Conservation (phyloP, 30 jellyfish, hydroid and myxozoan species). For the Mastigias papua region DNA sequence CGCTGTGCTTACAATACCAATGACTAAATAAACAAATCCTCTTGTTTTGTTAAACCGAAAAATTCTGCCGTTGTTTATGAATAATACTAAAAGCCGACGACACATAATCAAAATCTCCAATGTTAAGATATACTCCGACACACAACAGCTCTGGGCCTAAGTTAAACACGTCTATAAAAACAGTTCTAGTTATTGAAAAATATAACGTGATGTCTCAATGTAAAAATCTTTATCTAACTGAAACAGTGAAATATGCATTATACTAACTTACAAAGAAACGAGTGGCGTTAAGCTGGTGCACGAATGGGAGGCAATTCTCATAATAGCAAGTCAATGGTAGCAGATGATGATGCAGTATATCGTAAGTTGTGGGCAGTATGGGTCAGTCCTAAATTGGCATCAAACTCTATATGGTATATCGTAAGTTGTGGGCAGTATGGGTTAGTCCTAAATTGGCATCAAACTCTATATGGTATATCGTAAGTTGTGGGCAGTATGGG, state of each 20-base stretch:
- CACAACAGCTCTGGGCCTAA: conserved; percentile 71
- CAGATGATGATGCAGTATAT: neutral
- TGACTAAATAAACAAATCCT: conserved; percentile 38
- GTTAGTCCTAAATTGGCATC: neutral
- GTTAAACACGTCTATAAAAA: conserved; percentile 55
- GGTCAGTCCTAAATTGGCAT: neutral
- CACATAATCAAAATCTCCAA: conserved; percentile 22
- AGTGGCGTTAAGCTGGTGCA: neutral
- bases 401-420: neutral
- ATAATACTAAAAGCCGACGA: conserved; percentile 42
- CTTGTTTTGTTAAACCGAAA: conserved; percentile 50
- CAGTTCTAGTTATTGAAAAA: conserved; percentile 46
- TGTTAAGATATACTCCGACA: conserved; percentile 45
- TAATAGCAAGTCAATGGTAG: neutral
- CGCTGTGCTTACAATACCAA: neutral
- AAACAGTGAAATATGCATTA: conserved; percentile 9
- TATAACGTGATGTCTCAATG: conserved; percentile 48
- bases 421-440: too few species aligned
- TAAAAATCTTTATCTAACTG: conserved; percentile 6
- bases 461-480: neutral
- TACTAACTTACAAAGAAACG: conserved; percentile 4
- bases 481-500: neutral
- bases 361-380: neutral
- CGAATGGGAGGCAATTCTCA: neutral
- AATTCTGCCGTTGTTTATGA: neutral